Percentiles rank a stretch among this genome's conserved stretches.
Evolutionary conservation across 92 coral and sea anemone genomes (phyloP).

Genomic region (Bergia sp.): DNA sequence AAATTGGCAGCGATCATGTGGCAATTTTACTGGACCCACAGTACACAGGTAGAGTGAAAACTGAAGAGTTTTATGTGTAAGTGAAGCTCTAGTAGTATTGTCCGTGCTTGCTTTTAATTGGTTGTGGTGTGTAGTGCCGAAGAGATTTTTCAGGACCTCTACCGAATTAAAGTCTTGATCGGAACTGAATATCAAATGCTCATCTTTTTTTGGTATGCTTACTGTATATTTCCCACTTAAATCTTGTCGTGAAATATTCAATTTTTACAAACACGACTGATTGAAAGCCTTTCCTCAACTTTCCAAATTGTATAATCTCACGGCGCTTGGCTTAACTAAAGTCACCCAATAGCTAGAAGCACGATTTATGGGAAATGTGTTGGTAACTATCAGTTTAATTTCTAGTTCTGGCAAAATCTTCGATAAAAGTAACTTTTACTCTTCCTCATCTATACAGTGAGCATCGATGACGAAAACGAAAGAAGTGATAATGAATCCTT

Average conservation of each 20-base stretch:
- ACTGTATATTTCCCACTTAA: background rate
- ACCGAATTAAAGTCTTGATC: background rate
- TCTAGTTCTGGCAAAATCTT: too few relatives aligned
- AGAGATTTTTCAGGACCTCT: background rate
- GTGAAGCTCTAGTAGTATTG: background rate
- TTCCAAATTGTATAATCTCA: too few relatives aligned
- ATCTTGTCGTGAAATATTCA: background rate
- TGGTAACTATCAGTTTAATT: too few relatives aligned
- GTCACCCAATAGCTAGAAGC: too few relatives aligned
- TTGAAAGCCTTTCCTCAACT: too few relatives aligned
- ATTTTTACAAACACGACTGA: background rate
- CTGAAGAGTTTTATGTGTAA: background rate
- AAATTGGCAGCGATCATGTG: conserved; percentile 68
- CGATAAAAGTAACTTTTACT: background rate
- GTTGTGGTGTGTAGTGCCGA: too few relatives aligned
- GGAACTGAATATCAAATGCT: background rate
- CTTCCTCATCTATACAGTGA: background rate
- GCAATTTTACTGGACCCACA: conserved; percentile 82
- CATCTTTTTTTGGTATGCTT: background rate
- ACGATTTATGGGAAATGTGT: too few relatives aligned
- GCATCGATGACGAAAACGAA: background rate
- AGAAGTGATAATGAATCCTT: background rate
- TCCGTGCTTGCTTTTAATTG: background rate
- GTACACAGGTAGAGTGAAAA: background rate
- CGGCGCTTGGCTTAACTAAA: background rate